phyloP scores from a whole-genome alignment of 2,888 invertebrate genomes.

The Macrophya annulata region DNA sequence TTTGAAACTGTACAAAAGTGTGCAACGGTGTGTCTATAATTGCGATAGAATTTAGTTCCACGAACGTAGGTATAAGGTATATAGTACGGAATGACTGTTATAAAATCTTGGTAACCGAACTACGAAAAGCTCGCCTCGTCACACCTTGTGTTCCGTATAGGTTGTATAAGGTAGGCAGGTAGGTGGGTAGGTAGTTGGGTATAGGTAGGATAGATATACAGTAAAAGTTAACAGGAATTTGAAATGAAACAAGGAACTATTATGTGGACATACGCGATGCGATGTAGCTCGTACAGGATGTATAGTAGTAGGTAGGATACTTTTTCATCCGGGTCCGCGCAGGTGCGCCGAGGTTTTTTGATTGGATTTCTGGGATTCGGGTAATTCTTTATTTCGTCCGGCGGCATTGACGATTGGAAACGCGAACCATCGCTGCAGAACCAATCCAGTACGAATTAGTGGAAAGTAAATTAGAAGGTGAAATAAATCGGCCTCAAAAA shows the following conservation, averaged over 20 bases:
- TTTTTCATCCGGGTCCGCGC: constrained; percentile 36
- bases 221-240: constrained; percentile 12
- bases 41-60: constrained; percentile 18
- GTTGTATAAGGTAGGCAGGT: neutral
- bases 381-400: constrained; percentile 51
- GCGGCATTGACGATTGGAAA: constrained; percentile 51
- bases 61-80: neutral
- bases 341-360: constrained; percentile 52
- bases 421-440: constrained; percentile 45
- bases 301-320: neutral
- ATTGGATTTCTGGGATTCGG: constrained; percentile 58
- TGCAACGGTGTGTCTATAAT: constrained; percentile 18
- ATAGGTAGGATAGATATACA: neutral
- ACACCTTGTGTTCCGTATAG: neutral
- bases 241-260: constrained; percentile 48
- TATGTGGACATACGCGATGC: constrained; percentile 38
- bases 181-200: neutral
- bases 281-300: constrained; percentile 12
- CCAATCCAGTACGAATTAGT: constrained; percentile 51
- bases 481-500: constrained; percentile 15
- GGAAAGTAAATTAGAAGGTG: constrained; percentile 47
- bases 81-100: constrained; percentile 24
- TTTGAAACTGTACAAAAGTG: neutral
- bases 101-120: constrained; percentile 21
- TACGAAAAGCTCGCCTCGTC: constrained; percentile 17